These are phyloP conservation scores for Fragum whitleyi DNA, from an alignment of 2,888 invertebrate genomes.

Conservation along the genomic window DNA sequence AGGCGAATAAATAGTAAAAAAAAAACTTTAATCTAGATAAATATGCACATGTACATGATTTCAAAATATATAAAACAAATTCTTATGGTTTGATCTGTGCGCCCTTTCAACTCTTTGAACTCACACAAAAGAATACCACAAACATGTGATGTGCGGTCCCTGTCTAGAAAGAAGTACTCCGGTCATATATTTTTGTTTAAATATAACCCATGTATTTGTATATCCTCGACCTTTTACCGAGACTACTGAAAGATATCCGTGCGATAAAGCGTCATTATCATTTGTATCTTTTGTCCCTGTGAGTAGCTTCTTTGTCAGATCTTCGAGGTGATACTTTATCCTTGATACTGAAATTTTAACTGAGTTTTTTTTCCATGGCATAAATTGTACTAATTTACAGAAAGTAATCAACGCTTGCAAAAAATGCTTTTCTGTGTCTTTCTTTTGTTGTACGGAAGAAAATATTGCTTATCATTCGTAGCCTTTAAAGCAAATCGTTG, in stretches of 20 bases:
- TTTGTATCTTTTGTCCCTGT: slow-evolving; percentile 31
- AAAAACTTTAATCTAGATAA: no score
- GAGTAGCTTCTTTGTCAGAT: slow-evolving; percentile 36
- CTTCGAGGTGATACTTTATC: slow-evolving; percentile 12
- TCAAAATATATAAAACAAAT: no score
- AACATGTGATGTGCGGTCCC: background rate
- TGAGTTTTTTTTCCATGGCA: no score
- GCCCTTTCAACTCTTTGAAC: background rate
- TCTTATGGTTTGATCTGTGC: background rate
- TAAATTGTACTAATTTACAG: no score
- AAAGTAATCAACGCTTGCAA: no score
- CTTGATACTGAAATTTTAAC: background rate
- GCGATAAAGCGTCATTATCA: slow-evolving; percentile 43
- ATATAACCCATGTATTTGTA: background rate
- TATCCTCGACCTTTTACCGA: slow-evolving; percentile 28
- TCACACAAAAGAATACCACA: background rate
- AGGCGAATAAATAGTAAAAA: no score
- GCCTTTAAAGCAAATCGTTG: no score
- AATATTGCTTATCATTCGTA: no score
- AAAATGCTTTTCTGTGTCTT: no score
- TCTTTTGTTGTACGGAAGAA: no score
- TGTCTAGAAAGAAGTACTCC: background rate
- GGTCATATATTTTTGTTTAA: background rate
- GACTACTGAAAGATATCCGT: slow-evolving; percentile 39
- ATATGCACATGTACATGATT: no score